These are phyloP conservation scores for Leucoraja erinaceus DNA, from an alignment of 2,113 vertebrate genomes.

Conservation along the genomic window DNA sequence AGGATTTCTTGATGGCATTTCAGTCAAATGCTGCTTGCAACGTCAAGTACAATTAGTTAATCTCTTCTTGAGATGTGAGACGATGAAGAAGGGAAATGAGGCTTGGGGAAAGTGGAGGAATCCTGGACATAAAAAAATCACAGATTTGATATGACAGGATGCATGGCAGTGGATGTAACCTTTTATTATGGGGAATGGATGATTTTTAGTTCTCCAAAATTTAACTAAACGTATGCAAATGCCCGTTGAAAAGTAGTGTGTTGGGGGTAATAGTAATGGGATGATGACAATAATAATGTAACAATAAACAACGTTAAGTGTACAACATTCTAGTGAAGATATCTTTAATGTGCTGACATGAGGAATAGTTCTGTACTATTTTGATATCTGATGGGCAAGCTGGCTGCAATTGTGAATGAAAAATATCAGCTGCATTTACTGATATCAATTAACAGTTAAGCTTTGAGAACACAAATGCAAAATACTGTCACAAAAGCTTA, in stretches of 20 bases:
- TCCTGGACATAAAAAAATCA: neutral
- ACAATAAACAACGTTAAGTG: neutral
- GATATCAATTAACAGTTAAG: neutral
- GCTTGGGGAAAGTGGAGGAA: neutral
- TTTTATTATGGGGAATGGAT: neutral
- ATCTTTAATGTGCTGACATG: neutral
- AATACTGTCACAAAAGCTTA: neutral
- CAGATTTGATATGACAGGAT: neutral
- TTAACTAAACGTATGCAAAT: no score
- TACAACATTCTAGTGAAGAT: neutral
- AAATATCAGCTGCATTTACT: neutral
- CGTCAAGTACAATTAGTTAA: no score
- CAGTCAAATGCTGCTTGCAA: no score
- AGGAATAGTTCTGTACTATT: neutral
- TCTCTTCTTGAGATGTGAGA: no score
- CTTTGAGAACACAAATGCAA: neutral
- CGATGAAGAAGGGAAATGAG: neutral
- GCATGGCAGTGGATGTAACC: neutral
- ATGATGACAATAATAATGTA: neutral
- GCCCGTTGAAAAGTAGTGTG: no score
- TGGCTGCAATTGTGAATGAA: neutral
- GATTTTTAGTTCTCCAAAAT: no score
- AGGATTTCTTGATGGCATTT: no score
- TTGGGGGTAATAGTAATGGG: no score
- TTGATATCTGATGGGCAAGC: neutral